Percentiles rank a stretch among this genome's conserved stretches.
These are phyloP conservation scores for Papilio dardanus DNA, from an alignment of 1,140 invertebrate genomes.

Conservation along the genomic window DNA sequence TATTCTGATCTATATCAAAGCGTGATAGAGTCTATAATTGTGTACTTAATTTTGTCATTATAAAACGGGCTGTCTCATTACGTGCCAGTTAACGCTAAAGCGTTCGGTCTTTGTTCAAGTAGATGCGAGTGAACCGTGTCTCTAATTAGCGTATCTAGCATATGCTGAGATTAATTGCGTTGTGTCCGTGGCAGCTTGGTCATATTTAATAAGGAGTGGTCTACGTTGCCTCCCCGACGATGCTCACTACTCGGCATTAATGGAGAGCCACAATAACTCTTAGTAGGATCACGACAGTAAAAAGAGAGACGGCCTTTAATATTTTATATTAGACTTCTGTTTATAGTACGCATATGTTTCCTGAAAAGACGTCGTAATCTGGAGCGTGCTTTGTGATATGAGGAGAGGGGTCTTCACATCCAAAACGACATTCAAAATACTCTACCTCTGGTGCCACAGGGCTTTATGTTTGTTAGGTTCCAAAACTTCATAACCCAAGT, in stretches of 20 bases:
- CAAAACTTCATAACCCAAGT: too few relatives aligned
- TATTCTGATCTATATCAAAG: conserved; percentile 4
- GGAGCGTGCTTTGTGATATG: too few relatives aligned
- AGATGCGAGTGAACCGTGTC: conserved; percentile 28
- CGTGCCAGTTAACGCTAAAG: conserved; percentile 25
- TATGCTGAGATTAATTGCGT: conserved; percentile 28
- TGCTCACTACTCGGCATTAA: conserved; percentile 22
- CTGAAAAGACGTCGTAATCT: too few relatives aligned
- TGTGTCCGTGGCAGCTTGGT: conserved; percentile 31
- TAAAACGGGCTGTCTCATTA: conserved; percentile 37
- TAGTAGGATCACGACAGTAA: background rate
- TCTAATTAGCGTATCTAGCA: conserved; percentile 35
- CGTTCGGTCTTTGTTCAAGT: conserved; percentile 33
- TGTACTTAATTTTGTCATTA: background rate
- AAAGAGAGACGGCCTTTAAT: background rate
- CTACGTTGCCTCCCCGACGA: background rate
- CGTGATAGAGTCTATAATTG: conserved; percentile 14
- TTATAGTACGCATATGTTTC: background rate
- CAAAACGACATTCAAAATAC: too few relatives aligned
- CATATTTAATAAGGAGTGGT: conserved; percentile 31
- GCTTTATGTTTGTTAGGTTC: too few relatives aligned
- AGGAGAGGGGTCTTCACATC: too few relatives aligned
- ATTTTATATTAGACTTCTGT: background rate
- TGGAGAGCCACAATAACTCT: background rate
- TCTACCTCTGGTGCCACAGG: too few relatives aligned